Percentiles rank a stretch among this genome's conserved stretches.
phyloP scores from a whole-genome alignment of 2,113 vertebrate species.

The Psophia crepitans region DNA sequence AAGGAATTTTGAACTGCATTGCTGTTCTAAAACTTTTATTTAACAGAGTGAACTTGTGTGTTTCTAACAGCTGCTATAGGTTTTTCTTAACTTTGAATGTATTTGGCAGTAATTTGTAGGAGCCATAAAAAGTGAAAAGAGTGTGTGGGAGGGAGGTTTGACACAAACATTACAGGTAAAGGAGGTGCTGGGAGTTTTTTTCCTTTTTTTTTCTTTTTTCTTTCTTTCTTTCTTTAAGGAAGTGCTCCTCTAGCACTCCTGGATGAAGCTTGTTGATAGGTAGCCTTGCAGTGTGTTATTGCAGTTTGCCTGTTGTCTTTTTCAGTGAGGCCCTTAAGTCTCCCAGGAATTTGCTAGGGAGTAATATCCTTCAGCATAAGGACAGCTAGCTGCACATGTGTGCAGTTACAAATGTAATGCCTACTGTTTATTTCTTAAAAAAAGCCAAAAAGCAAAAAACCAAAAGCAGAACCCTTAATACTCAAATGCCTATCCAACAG shows the following conservation, averaged over 20 bases:
- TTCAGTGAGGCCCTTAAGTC: not conserved
- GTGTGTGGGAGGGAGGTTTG: not conserved
- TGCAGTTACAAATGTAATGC: not conserved
- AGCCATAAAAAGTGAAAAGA: not conserved
- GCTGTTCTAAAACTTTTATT: not conserved
- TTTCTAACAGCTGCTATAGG: not conserved
- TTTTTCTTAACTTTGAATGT: not conserved
- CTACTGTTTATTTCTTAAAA: not conserved
- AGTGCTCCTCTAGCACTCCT: not conserved
- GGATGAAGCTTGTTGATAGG: not conserved
- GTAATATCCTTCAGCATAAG: not conserved
- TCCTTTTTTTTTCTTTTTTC: fast-evolving
- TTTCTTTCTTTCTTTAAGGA: not conserved
- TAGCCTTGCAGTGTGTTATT: not conserved
- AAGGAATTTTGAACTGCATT: not conserved
- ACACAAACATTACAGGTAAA: not conserved
- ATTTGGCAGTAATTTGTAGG: not conserved
- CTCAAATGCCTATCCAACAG: not conserved
- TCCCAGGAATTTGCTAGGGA: not conserved
- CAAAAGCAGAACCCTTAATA: not conserved
- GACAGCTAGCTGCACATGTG: not conserved
- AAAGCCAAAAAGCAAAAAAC: not conserved
- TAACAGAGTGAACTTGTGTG: not conserved
- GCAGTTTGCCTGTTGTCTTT: not conserved
- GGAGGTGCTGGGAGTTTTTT: too few relatives aligned